Base-by-base conservation (phyloP, 2,113 vertebrate genomes). In the Eurypyga helias region DNA sequence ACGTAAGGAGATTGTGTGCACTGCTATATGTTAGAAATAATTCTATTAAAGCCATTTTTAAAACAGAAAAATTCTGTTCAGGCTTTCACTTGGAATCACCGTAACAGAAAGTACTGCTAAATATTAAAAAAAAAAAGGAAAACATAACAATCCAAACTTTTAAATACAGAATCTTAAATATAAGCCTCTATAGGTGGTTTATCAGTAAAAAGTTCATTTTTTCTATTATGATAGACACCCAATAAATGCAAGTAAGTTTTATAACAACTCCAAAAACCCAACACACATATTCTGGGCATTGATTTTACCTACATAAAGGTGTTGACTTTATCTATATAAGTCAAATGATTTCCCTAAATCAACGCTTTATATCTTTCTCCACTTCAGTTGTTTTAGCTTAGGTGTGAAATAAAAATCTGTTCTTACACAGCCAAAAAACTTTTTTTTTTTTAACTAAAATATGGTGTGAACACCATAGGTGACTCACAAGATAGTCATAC, bases 371-470 rank as follows among this genome's bases (percentile, higher is more conserved):
- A 33, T 82, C 20, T 55, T 83, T 51, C 9, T 3, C 6, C 10
- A 20, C 43, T 82, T 52, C 24, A 14, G 2, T 41, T n/a, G 66
- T 78, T 91, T 84, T 33, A 38, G 2, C 6, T 46, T 45, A 49
- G 6, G 6, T 10, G 4, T 13, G 38, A 76, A 80, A 41, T 29
- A 2, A 62, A 83, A 87, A 81, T 65, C 41, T 41, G 61, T 18
- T 52, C 14, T 77, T 10, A 69, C 8, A 48, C 15, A 61, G n/a
- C 5, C 0, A 4, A 6, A 18, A 55, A 14, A 2, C 5, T 69
- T 31, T 23, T 55, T 71, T 57, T 23, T 3, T 55, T 71, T 57
- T 23, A 2, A 60, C 9, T 62, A 12, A 78, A 71, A 36, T 43
- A 51, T 46, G 21, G 19, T 58, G 2, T 58, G 7, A 60, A 38